Base-by-base conservation (phyloP, 2,797 vertebrate species). In the Mycteria americana region DNA sequence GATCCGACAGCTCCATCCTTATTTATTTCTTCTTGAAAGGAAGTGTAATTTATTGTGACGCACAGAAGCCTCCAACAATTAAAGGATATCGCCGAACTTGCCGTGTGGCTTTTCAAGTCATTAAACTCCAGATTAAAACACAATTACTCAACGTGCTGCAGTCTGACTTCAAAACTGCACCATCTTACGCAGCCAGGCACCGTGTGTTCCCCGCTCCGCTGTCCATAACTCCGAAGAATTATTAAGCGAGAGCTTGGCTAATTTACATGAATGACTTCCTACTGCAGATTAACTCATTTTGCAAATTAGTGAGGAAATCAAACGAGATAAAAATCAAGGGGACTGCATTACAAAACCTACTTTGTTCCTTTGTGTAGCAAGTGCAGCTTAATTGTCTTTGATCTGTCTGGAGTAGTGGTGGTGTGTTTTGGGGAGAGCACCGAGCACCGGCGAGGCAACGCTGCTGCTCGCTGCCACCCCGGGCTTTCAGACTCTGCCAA, bases 1-100 rank as follows among this genome's bases (percentile, higher is more conserved):
- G 28, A 41, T 59, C 67, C 24, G 0, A 5, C 4, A 2, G 24
- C 51, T 63, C 79, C 13, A 1, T 62, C 70, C 31, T 1, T 1
- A 0, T 43, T 67, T 24, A 2, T 27, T 79, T 31, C 39, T 27
- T 41, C 25, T 70, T 57, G 31, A 4, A 25, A 57, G 63, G 72
- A 85, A 68, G 57, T 3, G 60, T 62, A 1, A 5, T 51, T 73
- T 25, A 4, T 39, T 18, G 69, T 85, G 65, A 63, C 5, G 7
- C 68, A 24, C 73, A 43, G 84, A 83, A 83, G 43, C 76, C 65
- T 67, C 79, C 48, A 17, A 33, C 56, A 46, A n/a, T 91, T 67
- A 51, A 74, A 65, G 77, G 75, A 22, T 45, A 50, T 81, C 33
- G 4, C 25, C 2, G 9, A 5, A 9, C 62, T 79, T 25, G 39